Evolutionary conservation across 2,888 invertebrate species (phyloP), one percentile per base, ranked within the genome.

Genomic region (Rhopalosiphum nymphaeae): DNA sequence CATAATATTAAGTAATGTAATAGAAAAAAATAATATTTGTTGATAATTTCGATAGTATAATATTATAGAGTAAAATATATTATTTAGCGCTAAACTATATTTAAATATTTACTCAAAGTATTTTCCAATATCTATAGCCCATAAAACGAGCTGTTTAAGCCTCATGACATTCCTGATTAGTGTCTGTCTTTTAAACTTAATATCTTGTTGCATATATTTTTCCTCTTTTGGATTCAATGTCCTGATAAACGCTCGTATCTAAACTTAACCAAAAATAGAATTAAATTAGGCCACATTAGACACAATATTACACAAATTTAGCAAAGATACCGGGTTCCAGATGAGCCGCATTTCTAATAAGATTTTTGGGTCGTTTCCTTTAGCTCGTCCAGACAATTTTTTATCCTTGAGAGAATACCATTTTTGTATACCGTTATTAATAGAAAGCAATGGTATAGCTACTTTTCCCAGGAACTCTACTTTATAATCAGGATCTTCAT

Each of bases 401-500:
- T 98, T 98, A 96, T 99, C 99, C 96, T 99, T 99, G 87, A 99
- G 96, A 0, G 98, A 98, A 96, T 98, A 99, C 99, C 99, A 99
- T 95, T 98, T 96, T 96, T 98, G 98, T 95, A 99, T 99, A 0
- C 98, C 98, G 95, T 98, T 99, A 95, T 97, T 97, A 95, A 99
- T 98, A 95, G 97, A 97, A 94, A 99, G 96, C 91, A 99, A 96
- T 0, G 99, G 99, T 95, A 99, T 97, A 7, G 97, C 97, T 25
- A 99, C 96, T 96, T 98, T 98, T 1, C 99, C 99, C 29, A 99
- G 96, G 96, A 99, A 99, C 96, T 99, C 99, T 26, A 99, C 99
- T 96, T 99, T 99, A 96, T 99, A 99, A 96, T 99, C 99, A 95
- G 99, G 97, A 96, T 99, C 99, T 96, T 99, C 99, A 95, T 99